Conservation (phyloP, 2,888 invertebrate species). For the Drosophila siamana region DNA sequence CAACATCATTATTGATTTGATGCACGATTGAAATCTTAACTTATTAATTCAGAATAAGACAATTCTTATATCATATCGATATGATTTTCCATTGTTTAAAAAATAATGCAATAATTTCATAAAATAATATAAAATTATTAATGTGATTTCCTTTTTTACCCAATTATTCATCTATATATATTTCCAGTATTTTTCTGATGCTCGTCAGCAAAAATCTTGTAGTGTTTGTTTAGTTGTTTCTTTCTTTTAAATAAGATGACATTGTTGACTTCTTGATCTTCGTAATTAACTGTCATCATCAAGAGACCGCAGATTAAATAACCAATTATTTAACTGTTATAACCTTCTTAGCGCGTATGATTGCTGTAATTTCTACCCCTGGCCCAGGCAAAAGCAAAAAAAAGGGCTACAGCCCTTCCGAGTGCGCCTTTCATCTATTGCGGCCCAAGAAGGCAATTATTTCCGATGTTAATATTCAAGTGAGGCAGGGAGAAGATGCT, state of each 20-base stretch:
- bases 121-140: too few relatives aligned
- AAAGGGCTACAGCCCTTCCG: conserved; percentile 14
- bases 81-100: too few relatives aligned
- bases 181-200: background rate
- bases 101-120: too few relatives aligned
- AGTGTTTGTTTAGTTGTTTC: background rate
- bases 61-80: too few relatives aligned
- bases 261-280: background rate
- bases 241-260: background rate
- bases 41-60: too few relatives aligned
- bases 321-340: conserved; percentile 12
- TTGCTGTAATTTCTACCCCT: conserved; percentile 2
- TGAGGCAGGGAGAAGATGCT: conserved; percentile 26
- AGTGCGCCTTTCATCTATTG: conserved; percentile 10
- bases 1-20: too few relatives aligned
- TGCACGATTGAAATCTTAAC: too few relatives aligned
- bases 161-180: too few relatives aligned
- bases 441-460: conserved; percentile 35
- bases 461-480: conserved; percentile 10
- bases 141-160: too few relatives aligned
- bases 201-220: background rate
- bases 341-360: conserved; percentile 14
- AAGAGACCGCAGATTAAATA: conserved; percentile 5
- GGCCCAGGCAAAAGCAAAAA: background rate
- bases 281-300: conserved; percentile 22